Conservation (phyloP, 2,797 vertebrate genomes). For the Pristis pectinata region DNA sequence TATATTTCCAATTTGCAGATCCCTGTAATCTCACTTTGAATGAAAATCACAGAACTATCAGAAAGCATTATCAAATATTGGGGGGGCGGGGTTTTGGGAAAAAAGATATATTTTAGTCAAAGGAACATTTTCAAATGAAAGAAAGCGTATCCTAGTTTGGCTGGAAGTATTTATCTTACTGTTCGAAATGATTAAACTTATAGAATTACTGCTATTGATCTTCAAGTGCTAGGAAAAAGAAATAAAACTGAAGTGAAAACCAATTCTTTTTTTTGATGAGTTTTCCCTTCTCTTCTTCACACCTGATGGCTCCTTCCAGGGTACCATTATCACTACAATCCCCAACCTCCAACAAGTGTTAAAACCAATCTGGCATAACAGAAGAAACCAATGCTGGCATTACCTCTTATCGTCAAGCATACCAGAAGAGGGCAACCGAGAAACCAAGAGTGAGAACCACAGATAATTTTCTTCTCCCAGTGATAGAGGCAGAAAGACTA, state of each 20-base stretch:
- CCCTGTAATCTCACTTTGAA: not conserved
- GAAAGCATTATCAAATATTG: conserved; percentile 15
- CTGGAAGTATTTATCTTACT: not conserved
- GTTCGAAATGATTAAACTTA: not conserved
- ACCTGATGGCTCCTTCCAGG: not conserved
- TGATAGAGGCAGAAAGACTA: not conserved
- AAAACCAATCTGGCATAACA: not conserved
- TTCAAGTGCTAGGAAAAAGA: not conserved
- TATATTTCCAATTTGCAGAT: not conserved
- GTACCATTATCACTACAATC: not conserved
- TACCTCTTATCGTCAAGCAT: too few relatives aligned
- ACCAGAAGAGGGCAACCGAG: not conserved
- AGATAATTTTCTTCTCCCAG: not conserved
- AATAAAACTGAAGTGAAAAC: not conserved
- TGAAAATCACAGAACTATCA: not conserved
- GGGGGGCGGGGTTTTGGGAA: not conserved
- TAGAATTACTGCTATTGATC: not conserved
- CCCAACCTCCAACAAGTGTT: not conserved
- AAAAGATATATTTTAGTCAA: not conserved
- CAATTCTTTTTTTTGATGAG: not conserved
- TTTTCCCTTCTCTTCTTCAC: not conserved
- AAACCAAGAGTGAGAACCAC: not conserved
- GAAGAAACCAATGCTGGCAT: not conserved
- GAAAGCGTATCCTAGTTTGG: not conserved
- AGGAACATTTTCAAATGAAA: not conserved